These are phyloP conservation scores for Sardinella longiceps DNA, from an alignment of 2,797 vertebrate species.

Conservation along the genomic window DNA sequence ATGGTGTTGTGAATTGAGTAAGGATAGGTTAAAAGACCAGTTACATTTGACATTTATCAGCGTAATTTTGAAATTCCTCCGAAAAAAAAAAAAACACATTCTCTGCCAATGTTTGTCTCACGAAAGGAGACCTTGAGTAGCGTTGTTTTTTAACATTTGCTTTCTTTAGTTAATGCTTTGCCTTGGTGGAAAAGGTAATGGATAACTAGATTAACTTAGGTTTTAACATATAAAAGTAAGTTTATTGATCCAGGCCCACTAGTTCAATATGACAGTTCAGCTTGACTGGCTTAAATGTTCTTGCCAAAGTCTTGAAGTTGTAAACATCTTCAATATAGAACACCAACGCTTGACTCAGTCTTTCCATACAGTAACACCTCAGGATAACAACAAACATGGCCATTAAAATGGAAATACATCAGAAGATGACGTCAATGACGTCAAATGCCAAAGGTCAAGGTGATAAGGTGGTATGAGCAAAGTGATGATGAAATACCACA, in stretches of 20 bases:
- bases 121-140: not conserved
- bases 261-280: not conserved
- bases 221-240: not conserved
- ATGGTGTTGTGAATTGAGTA: not conserved
- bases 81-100: not conserved
- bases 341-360: not conserved
- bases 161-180: not conserved
- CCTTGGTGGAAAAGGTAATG: not conserved
- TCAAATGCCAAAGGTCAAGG: not conserved
- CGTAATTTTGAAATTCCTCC: not conserved
- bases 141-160: not conserved
- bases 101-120: not conserved
- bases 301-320: not conserved
- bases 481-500: not conserved
- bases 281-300: not conserved
- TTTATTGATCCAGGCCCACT: not conserved
- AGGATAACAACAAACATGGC: not conserved
- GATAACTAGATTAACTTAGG: not conserved
- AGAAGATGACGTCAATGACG: not conserved
- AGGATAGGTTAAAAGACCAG: not conserved
- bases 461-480: not conserved
- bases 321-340: not conserved
- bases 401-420: not conserved
- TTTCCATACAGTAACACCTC: too few species aligned
- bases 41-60: too few species aligned